Evolutionary conservation across 2,888 invertebrate species (phyloP), one percentile per base, ranked within the genome.

Genomic region (Aphelenchoides bicaudatus): DNA sequence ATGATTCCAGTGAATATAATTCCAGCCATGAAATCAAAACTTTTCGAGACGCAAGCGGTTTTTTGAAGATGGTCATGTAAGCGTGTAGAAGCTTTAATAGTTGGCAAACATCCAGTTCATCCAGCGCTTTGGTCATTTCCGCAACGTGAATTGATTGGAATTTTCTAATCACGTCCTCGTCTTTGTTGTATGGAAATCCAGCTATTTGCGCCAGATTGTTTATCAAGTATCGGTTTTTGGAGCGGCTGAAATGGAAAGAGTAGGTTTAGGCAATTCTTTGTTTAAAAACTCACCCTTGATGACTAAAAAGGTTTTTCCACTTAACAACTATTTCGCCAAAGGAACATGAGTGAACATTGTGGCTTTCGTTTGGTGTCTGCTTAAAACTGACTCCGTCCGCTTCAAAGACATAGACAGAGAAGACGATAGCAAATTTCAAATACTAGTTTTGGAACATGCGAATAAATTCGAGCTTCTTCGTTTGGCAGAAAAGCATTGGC

Each of bases 121-220:
- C 38, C 34, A 65, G 27, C 1, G 43, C 54, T 3, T 43, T 23
- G 4, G 58, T 59, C 21, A 67, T 25, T 23, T 55, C 56, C 16
- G 58, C 43, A 3, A 65, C 30, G 16, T 48, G 38, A 10, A 57
- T 50, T 34, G 39, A 48, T 47, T 68, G 66, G 27, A 65, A 65
- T 5, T 52, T 43, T 16, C 21, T 31, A 51, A 53, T 65, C 21
- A 65, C 29, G n/a, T 30, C 43, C 37, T 67, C 51, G 28, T 65
- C 62, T 29, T 65, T 68, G 30, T 68, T 67, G 55, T 63, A 65
- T 4, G 65, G 65, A 52, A 67, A 65, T 2, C 65, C 67, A 6
- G 56, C 39, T 16, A 66, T 39, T 31, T 63, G 56, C 30, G 51
- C 58, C 28, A 65, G 53, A 30, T 63, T 28, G 37, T 63, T 65